Evolutionary conservation across 2,113 vertebrate genomes (phyloP).

Genomic region (Chaetodon trifascialis): DNA sequence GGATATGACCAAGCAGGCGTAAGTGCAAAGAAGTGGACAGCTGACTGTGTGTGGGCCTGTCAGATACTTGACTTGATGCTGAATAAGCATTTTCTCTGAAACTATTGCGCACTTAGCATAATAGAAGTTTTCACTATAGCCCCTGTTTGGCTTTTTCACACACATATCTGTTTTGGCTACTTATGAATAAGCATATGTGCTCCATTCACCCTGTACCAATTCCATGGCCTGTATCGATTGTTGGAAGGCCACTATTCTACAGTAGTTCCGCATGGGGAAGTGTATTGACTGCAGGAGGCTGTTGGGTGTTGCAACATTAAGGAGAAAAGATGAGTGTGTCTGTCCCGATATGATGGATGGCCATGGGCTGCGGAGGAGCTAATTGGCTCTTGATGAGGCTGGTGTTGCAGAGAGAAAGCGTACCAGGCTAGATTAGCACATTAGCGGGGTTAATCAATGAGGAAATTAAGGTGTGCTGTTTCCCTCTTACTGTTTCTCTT

Average conservation of each 20-base stretch:
- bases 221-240: slow-evolving; percentile 68
- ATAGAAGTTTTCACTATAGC: neutral
- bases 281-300: slow-evolving; percentile 73
- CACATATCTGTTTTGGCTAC: slow-evolving; percentile 16
- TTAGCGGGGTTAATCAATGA: slow-evolving; percentile 82
- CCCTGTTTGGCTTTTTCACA: neutral
- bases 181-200: slow-evolving; percentile 27
- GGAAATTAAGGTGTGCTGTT: slow-evolving; percentile 75
- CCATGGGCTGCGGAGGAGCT: slow-evolving; percentile 71
- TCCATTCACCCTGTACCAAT: slow-evolving; percentile 36
- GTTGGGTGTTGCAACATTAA: slow-evolving; percentile 71
- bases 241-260: slow-evolving; percentile 35
- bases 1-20: neutral
- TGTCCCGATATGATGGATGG: slow-evolving; percentile 81
- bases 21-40: neutral
- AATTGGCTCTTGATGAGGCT: slow-evolving; percentile 84
- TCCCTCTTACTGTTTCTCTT: slow-evolving; percentile 58
- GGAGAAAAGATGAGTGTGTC: slow-evolving; percentile 80
- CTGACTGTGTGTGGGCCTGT: neutral
- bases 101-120: neutral
- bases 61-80: neutral
- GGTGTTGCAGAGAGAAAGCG: slow-evolving; percentile 77
- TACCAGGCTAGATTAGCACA: slow-evolving; percentile 77
- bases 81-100: neutral
- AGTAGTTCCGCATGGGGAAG: slow-evolving; percentile 67